Conservation (phyloP, 1,140 invertebrate genomes). For the Sminthurides bifidus region DNA sequence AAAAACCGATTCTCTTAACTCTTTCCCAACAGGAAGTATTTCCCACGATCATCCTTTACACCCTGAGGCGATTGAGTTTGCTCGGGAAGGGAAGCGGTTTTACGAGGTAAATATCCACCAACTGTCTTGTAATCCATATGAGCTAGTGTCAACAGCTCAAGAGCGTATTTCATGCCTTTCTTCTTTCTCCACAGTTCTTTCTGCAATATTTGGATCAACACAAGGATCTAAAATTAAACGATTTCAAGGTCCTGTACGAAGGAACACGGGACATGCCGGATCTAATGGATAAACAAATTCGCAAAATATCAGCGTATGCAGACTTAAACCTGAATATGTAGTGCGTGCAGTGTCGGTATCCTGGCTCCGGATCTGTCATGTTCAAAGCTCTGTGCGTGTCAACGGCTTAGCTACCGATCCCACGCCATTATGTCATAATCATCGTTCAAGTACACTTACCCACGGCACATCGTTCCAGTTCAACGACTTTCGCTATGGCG, state of each 20-base stretch:
- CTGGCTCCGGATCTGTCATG: too few species aligned
- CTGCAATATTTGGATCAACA: constrained; percentile 23
- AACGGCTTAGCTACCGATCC: too few species aligned
- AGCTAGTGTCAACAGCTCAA: not conserved
- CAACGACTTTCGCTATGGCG: too few species aligned
- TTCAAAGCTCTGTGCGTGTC: too few species aligned
- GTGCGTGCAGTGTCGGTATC: too few species aligned
- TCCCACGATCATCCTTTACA: constrained; percentile 29
- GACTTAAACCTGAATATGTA: too few species aligned
- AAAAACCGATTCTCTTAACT: too few species aligned
- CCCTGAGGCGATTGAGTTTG: constrained; percentile 20
- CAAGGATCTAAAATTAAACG: constrained; percentile 13
- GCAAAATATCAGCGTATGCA: constrained; percentile 13
- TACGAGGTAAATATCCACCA: constrained; percentile 15
- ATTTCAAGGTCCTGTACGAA: constrained; percentile 26
- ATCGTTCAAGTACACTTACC: not conserved
- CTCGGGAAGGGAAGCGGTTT: constrained; percentile 22
- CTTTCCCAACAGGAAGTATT: constrained; percentile 17
- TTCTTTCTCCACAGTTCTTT: constrained; percentile 23
- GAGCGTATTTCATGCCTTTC: not conserved
- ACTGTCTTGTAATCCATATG: not conserved
- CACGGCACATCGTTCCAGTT: not conserved
- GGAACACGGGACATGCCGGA: constrained; percentile 25
- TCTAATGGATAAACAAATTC: constrained; percentile 25
- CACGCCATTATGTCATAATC: too few species aligned